Base-by-base conservation (phyloP, 2,888 invertebrate species). In the Oligia latruncula region DNA sequence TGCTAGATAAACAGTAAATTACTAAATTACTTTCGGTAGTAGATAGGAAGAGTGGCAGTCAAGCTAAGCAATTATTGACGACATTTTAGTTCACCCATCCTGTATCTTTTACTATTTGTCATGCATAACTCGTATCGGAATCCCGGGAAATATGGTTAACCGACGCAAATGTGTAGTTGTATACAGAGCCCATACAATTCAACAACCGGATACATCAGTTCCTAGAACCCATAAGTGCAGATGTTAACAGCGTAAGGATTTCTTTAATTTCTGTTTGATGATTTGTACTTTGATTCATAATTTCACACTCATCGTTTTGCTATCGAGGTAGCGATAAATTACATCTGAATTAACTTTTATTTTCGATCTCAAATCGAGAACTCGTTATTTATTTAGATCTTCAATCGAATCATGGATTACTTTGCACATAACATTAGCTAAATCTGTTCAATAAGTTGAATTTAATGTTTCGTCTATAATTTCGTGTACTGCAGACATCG, bases 171-270 rank as follows among this genome's bases (percentile, higher is more conserved):
- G 72, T 75, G 78, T 76, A 65, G 70, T 76, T 65, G 52, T 68
- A 64, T 64, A 77, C 74, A 74, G 70, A 67, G 46, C 52, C 65
- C 72, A 80, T 75, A 83, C 86, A 80, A 80, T 71, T 64, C 64
- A 80, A 86, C 65, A 83, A 86, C 86, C 86, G 80, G 77, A 85
- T 86, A 83, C 75, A 75, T 52, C 60, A 71, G 70, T 83, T 81
- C 77, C 66, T 70, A 77, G 86, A 83, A 77, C 58, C 46, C 71
- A 62, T 75, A 85, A 70, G 78, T 73, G 66, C 70, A 82, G 85
- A 84, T 81, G 66, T 77, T 77, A 82, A 82, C 84, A 82, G 67
- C 74, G 72, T 65, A 68, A 78, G 49, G 71, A 74, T 82, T 74
- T 82, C 60, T 68, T 71, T 40, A 68, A 71, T 9, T 71, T 65